Base-by-base conservation (phyloP, 2,888 invertebrate genomes). In the Mythimna loreyi region DNA sequence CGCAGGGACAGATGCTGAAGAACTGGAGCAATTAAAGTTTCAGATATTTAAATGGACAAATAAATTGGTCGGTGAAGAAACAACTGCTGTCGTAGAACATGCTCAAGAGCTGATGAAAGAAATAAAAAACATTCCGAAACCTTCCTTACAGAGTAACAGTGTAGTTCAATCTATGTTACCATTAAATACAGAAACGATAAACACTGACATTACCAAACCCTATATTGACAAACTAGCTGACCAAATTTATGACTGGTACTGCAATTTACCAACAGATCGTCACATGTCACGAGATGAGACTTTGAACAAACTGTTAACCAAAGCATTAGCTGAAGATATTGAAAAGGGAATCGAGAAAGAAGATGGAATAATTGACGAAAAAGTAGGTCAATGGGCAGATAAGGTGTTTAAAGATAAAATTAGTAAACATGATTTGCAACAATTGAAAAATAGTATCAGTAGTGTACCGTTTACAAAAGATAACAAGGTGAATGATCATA, bases 21-120 rank as follows among this genome's bases (percentile, higher is more conserved):
- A 94, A 71, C 59, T 92, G 8, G 92, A 93, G 70, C 83, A 91
- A 82, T 85, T 94, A 23, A 92, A 90, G 69, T 93, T 91, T 85
- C 92, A 90, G 53, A 91, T 94, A 75, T 93, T 90, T 67, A 94
- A 93, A 88, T 92, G 91, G 90, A 86, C 91, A 11, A 88, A 88
- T 71, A 92, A 90, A 70, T 76, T 92, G 8, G 78, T 86, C 5
- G 87, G 86, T 2, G 87, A 89, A 69, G 78, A 89, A 47, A 88
- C 87, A 53, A 80, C 80, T 19, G 75, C 82, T 43, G 82, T 86
- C 2, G 80, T 92, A 50, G 78, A 87, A 52, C 74, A 87, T 70
- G 90, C 91, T 9, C 71, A 84, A 2, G 86, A 89, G 1, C 76
- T 94, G 16, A 88, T 93, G 89, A 71, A 82, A 43, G 83, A 84